These are phyloP conservation scores for Tokudaia muenninki DNA, from an alignment of 2,797 vertebrate genomes.

Conservation along the genomic window DNA sequence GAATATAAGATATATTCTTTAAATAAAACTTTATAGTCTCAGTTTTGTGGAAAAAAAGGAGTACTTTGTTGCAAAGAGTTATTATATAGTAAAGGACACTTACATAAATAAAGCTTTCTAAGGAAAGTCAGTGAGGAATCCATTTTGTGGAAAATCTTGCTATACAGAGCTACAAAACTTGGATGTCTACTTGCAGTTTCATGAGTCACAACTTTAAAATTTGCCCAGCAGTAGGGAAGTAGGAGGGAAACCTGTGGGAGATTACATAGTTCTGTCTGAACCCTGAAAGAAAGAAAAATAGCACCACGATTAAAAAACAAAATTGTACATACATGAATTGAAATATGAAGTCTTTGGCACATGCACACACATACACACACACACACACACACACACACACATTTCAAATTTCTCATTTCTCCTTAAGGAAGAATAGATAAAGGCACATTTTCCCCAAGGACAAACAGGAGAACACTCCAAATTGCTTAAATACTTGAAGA, in stretches of 20 bases:
- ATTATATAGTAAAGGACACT: neutral
- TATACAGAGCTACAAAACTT: constrained; percentile 25
- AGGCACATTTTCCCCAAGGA: neutral
- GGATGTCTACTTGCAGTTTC: constrained; percentile 44
- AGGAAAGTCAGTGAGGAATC: constrained; percentile 27
- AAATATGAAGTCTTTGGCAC: neutral
- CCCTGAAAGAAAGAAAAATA: neutral
- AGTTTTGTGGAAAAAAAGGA: neutral
- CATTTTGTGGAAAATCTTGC: constrained; percentile 64
- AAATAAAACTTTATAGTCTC: neutral
- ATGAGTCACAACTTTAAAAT: constrained; percentile 61
- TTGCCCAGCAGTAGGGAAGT: neutral
- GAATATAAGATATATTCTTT: constrained; percentile 35
- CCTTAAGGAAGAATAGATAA: constrained; percentile 31
- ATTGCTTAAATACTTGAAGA: constrained; percentile 22
- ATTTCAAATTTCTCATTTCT: constrained; percentile 28
- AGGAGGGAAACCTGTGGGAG: neutral
- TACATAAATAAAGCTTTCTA: neutral
- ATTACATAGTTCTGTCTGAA: neutral
- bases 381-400: neutral
- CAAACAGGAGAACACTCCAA: neutral
- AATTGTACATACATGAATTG: constrained; percentile 19
- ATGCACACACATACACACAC: neutral
- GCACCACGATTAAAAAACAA: constrained; percentile 14
- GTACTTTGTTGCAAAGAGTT: neutral